phyloP scores from a whole-genome alignment of 2,888 invertebrate species.

The Leptopilina drosophilae region DNA sequence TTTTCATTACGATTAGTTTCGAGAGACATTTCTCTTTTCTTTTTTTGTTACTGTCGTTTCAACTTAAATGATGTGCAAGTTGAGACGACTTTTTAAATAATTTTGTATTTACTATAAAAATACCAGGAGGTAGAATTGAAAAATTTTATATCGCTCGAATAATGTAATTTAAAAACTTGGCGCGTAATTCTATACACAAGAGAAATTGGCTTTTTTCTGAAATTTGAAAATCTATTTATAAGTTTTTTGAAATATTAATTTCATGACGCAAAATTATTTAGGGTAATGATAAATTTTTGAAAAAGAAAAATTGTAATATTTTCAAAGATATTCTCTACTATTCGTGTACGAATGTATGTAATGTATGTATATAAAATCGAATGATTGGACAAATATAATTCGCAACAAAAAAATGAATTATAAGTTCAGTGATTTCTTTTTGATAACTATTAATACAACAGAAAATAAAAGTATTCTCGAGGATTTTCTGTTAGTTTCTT shows the following conservation, averaged over 20 bases:
- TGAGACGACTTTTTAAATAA: conserved; percentile 6
- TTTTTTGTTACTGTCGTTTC: neutral
- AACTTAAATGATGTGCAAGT: conserved; percentile 34
- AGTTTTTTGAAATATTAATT: conserved; percentile 3
- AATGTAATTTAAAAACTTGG: neutral
- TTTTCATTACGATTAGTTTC: neutral
- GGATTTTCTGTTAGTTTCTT: conserved; percentile 27
- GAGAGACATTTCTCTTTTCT: neutral
- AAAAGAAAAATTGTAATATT: conserved; percentile 17
- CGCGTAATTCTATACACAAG: neutral
- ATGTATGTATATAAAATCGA: conserved; percentile 29
- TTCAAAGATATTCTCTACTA: neutral
- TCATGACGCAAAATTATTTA: conserved; percentile 12
- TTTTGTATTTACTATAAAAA: neutral
- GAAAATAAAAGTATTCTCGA: conserved; percentile 18
- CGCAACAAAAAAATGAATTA: conserved; percentile 9
- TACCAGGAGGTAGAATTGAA: neutral
- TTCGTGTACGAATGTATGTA: conserved; percentile 11
- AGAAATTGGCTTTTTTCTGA: neutral
- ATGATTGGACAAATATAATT: conserved; percentile 28
- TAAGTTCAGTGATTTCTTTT: conserved; percentile 21
- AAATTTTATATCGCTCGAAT: neutral
- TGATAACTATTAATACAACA: neutral
- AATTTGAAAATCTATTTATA: neutral
- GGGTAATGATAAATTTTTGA: neutral